These are phyloP conservation scores for Camponotus fellah DNA, from an alignment of 2,888 invertebrate species.

Conservation along the genomic window DNA sequence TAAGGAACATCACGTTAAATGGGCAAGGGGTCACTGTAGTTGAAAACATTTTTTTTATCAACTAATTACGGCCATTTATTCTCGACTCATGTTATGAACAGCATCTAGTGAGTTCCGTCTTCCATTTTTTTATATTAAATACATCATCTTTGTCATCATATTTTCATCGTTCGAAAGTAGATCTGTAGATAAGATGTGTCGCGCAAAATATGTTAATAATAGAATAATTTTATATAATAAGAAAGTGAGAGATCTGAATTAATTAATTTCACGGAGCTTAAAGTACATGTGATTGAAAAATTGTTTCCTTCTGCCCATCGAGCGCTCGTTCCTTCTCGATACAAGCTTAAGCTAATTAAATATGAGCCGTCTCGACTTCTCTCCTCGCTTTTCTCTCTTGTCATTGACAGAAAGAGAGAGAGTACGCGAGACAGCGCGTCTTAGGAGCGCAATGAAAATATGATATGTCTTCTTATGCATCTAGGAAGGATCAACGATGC, in stretches of 20 bases:
- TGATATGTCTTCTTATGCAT: constrained; percentile 80
- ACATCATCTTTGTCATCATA: neutral
- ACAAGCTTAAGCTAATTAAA: constrained; percentile 63
- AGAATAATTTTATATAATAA: neutral
- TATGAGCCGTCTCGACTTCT: constrained; percentile 57
- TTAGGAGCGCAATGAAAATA: constrained; percentile 69
- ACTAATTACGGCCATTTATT: neutral
- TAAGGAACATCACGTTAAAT: constrained; percentile 75
- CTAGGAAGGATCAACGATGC: constrained; percentile 71
- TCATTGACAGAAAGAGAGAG: constrained; percentile 50
- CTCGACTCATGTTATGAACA: neutral
- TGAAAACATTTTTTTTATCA: constrained; percentile 14
- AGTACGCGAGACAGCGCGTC: constrained; percentile 52
- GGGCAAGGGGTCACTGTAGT: constrained; percentile 56
- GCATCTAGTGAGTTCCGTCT: neutral
- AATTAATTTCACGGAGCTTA: neutral
- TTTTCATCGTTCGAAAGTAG: neutral
- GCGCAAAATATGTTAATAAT: neutral
- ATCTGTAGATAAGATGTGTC: neutral
- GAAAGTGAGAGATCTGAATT: neutral
- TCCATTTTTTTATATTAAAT: neutral
- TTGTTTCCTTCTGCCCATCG: constrained; percentile 58
- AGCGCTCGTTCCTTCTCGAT: constrained; percentile 75
- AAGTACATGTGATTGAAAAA: neutral
- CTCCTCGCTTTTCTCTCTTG: constrained; percentile 2